Evolutionary conservation across 2,888 invertebrate species (phyloP).

Genomic region (Lithosia quadra): DNA sequence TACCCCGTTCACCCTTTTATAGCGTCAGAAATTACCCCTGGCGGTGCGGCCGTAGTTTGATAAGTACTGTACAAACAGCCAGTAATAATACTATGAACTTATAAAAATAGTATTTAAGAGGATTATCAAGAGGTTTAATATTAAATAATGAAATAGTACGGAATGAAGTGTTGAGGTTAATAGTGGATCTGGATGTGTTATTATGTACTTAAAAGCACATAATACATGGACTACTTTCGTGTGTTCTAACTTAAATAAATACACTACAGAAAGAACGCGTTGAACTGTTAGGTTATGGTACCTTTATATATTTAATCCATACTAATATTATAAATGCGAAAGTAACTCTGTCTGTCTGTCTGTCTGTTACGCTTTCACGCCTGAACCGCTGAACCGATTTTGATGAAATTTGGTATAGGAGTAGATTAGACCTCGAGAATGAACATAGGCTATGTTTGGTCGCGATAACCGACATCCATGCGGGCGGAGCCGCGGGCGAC

Average conservation of each 20-base stretch:
- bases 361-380: too few relatives aligned
- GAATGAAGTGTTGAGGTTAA: conserved; percentile 6
- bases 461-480: too few relatives aligned
- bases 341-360: too few relatives aligned
- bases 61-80: conserved; percentile 44
- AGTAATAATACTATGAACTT: conserved; percentile 44
- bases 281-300: not conserved
- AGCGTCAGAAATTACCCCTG: conserved; percentile 23
- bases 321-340: too few relatives aligned
- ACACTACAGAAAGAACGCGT: not conserved
- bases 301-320: too few relatives aligned
- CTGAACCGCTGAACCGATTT: too few relatives aligned
- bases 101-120: conserved; percentile 31
- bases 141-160: conserved; percentile 11
- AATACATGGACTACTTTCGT: not conserved
- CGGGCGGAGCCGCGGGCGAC: too few relatives aligned
- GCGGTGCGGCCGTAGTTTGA: conserved; percentile 33
- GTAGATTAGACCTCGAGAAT: too few relatives aligned
- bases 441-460: too few relatives aligned
- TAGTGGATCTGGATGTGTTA: not conserved
- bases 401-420: too few relatives aligned
- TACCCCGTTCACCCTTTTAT: conserved; percentile 26
- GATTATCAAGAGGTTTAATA: conserved; percentile 35
- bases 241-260: not conserved
- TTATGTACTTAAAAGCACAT: not conserved